phyloP scores from a whole-genome alignment of 2,888 invertebrate species.

The Xestia ashworthii region DNA sequence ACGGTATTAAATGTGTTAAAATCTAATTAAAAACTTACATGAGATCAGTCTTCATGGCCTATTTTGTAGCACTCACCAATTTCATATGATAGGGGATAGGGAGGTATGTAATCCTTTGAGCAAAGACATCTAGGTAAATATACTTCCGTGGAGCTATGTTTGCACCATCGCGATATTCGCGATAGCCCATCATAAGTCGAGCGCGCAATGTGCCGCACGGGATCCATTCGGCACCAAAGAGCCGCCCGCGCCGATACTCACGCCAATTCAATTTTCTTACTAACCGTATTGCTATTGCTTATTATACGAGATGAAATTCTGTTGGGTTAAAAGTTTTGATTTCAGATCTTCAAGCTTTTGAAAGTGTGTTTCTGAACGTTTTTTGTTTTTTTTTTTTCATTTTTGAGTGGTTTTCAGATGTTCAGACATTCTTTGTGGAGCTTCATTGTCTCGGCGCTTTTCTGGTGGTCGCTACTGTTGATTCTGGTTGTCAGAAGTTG shows the following conservation, averaged over 20 bases:
- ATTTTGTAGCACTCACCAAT: constrained; percentile 35
- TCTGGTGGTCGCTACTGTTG: too few relatives aligned
- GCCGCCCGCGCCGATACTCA: constrained; percentile 77
- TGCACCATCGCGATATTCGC: constrained; percentile 69
- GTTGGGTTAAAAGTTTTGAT: constrained; percentile 37
- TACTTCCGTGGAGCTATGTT: constrained; percentile 46
- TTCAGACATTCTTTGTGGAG: background rate
- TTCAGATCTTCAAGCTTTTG: background rate
- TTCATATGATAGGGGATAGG: constrained; percentile 41
- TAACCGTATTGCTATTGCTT: constrained; percentile 83
- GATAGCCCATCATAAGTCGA: constrained; percentile 81
- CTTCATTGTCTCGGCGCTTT: too few relatives aligned
- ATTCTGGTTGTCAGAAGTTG: too few relatives aligned
- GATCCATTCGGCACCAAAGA: constrained; percentile 88
- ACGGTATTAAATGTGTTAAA: background rate
- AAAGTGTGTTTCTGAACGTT: background rate
- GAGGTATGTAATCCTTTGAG: constrained; percentile 46
- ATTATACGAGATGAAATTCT: constrained; percentile 51
- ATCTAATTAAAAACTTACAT: background rate
- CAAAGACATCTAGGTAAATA: constrained; percentile 8
- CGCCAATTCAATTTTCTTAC: constrained; percentile 88
- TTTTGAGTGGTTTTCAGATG: background rate
- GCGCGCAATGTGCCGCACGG: constrained; percentile 82
- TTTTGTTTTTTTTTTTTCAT: background rate
- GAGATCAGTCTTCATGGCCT: background rate